These are phyloP conservation scores for Eupithecia inturbata DNA, from an alignment of 2,888 invertebrate species.

Conservation along the genomic window DNA sequence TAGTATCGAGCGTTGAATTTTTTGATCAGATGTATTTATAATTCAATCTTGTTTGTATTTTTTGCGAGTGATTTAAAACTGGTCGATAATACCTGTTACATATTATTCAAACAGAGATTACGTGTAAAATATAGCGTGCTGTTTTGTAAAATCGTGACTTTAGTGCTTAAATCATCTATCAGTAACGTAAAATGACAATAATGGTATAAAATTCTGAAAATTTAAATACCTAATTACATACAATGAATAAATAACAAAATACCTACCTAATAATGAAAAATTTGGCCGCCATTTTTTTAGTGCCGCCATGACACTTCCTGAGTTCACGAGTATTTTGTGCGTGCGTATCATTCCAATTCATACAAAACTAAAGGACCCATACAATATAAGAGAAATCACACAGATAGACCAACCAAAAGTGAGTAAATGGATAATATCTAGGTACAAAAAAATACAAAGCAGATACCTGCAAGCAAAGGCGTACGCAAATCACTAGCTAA, in stretches of 20 bases:
- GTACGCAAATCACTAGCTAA: conserved; percentile 11
- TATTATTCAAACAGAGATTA: conserved; percentile 23
- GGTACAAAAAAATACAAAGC: not conserved
- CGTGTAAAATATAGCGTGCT: conserved; percentile 35
- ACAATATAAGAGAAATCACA: not conserved
- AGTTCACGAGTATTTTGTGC: not conserved
- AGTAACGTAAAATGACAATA: conserved; percentile 3
- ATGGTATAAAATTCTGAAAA: not conserved
- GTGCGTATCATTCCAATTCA: not conserved
- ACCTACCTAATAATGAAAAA: too few species aligned
- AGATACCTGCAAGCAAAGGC: not conserved
- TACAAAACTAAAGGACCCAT: not conserved
- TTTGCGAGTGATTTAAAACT: not conserved
- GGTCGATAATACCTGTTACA: conserved; percentile 18
- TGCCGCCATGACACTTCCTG: not conserved
- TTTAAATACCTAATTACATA: not conserved
- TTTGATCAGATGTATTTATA: not conserved
- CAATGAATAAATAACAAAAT: too few species aligned
- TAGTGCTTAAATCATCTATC: conserved; percentile 19
- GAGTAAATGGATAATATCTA: not conserved
- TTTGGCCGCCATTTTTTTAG: not conserved
- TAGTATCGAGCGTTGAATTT: not conserved
- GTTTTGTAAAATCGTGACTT: conserved; percentile 26
- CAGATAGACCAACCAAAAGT: not conserved
- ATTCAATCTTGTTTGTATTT: not conserved